Conservation (phyloP, 2,888 invertebrate genomes). For the Coelogynopora nodosa region DNA sequence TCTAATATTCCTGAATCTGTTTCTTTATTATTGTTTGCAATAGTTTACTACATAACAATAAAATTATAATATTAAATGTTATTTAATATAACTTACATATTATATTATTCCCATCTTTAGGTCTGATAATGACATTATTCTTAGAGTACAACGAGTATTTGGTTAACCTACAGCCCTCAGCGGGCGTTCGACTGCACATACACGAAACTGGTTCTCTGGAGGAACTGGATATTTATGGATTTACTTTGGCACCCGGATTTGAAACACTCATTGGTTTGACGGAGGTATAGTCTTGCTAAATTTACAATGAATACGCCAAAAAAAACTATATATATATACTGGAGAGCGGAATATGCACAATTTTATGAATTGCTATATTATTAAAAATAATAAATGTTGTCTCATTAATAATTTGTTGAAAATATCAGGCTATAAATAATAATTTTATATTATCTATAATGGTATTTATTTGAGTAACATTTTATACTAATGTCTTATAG, state of each 20-base stretch:
- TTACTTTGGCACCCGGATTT: conserved; percentile 50
- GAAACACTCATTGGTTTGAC: conserved; percentile 50
- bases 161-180: conserved; percentile 50
- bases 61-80: no score
- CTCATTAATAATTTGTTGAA: background rate
- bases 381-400: no score
- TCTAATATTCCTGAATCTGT: no score
- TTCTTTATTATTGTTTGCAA: no score
- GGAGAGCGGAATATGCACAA: no score
- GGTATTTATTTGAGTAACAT: no score
- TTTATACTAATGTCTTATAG: no score
- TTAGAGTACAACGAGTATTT: conserved; percentile 51
- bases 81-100: background rate
- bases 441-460: background rate
- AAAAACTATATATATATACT: no score
- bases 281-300: conserved; percentile 46
- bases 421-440: no score
- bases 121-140: conserved; percentile 51
- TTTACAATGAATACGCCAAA: no score
- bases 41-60: no score
- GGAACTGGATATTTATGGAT: conserved; percentile 50
- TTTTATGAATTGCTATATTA: no score
- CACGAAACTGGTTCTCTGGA: conserved; percentile 50
- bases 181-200: conserved; percentile 50
- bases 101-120: conserved; percentile 44